Percentiles rank a stretch among this genome's conserved stretches.
phyloP scores from a whole-genome alignment of 30 jellyfish, hydroid and myxozoan genomes.

The Aurelia aurita region DNA sequence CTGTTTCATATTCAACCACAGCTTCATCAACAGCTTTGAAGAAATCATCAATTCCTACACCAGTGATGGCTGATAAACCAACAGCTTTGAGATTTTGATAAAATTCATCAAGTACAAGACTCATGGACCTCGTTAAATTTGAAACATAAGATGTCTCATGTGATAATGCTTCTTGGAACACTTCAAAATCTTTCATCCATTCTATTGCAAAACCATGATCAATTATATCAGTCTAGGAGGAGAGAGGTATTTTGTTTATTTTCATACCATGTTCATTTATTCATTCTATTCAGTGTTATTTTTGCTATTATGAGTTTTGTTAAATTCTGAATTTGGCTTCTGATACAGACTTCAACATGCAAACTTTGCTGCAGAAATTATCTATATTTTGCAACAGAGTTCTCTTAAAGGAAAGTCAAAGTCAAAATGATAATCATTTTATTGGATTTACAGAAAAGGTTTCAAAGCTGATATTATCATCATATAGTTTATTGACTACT shows the following conservation, averaged over 20 bases:
- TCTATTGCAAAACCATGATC: slow-evolving; percentile 88
- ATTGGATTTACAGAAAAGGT: too few relatives aligned
- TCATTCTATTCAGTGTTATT: too few relatives aligned
- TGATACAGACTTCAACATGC: too few relatives aligned
- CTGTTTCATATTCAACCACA: slow-evolving; percentile 83
- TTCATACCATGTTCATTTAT: too few relatives aligned
- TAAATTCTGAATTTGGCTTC: too few relatives aligned
- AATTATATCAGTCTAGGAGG: slow-evolving; percentile 80
- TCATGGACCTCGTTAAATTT: slow-evolving; percentile 92
- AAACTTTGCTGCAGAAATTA: too few relatives aligned
- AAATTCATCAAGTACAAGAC: slow-evolving; percentile 96
- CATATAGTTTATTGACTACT: too few relatives aligned
- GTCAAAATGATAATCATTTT: too few relatives aligned
- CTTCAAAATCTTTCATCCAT: slow-evolving; percentile 98
- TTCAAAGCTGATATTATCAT: too few relatives aligned
- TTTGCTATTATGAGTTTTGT: too few relatives aligned
- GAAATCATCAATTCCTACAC: slow-evolving; percentile 87
- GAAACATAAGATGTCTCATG: slow-evolving; percentile 88
- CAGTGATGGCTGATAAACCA: slow-evolving; percentile 93
- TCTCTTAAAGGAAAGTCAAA: too few relatives aligned
- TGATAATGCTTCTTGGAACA: slow-evolving; percentile 91
- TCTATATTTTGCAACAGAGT: too few relatives aligned
- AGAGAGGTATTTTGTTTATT: neutral
- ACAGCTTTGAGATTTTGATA: slow-evolving; percentile 85
- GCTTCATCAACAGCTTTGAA: slow-evolving; percentile 84